Conservation (phyloP, 2,797 vertebrate genomes). For the Hoplostethus atlanticus region DNA sequence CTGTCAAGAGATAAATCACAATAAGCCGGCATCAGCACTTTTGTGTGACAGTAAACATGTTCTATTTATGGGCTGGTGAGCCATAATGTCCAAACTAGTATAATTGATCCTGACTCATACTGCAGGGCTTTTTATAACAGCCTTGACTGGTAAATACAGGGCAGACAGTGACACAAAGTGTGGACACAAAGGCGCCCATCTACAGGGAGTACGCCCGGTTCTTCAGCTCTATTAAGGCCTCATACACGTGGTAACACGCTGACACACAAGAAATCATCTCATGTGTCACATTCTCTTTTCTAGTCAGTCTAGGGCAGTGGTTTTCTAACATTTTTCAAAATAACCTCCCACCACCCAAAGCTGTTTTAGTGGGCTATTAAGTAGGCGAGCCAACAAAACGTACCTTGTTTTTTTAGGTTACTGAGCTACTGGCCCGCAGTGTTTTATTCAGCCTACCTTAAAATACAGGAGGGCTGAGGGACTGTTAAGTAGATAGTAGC, state of each 20-base stretch:
- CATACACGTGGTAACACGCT: slow-evolving; percentile 3
- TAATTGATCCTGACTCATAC: slow-evolving; percentile 38
- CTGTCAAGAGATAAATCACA: neutral
- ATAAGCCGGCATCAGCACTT: slow-evolving; percentile 23
- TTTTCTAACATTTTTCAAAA: neutral
- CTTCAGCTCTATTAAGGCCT: slow-evolving; percentile 27
- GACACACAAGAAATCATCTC: slow-evolving; percentile 32
- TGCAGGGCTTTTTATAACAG: slow-evolving; percentile 31
- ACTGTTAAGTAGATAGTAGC: neutral
- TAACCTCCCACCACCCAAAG: neutral
- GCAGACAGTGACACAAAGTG: slow-evolving; percentile 28
- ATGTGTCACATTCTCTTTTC: slow-evolving; percentile 36
- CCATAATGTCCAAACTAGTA: slow-evolving; percentile 32
- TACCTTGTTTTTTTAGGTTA: too few relatives aligned
- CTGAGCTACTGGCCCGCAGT: too few relatives aligned
- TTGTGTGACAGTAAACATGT: slow-evolving; percentile 3
- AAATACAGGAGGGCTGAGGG: neutral
- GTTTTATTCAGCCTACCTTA: too few relatives aligned
- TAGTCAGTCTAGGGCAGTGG: neutral
- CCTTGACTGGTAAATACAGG: slow-evolving; percentile 27
- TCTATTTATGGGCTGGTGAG: slow-evolving; percentile 29
- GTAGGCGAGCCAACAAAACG: too few relatives aligned
- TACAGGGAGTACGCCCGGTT: slow-evolving; percentile 55
- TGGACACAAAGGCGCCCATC: slow-evolving; percentile 61
- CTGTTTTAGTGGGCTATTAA: neutral